Conservation (phyloP, 2,888 invertebrate species). For the Parapristionchus giblindavisi region DNA sequence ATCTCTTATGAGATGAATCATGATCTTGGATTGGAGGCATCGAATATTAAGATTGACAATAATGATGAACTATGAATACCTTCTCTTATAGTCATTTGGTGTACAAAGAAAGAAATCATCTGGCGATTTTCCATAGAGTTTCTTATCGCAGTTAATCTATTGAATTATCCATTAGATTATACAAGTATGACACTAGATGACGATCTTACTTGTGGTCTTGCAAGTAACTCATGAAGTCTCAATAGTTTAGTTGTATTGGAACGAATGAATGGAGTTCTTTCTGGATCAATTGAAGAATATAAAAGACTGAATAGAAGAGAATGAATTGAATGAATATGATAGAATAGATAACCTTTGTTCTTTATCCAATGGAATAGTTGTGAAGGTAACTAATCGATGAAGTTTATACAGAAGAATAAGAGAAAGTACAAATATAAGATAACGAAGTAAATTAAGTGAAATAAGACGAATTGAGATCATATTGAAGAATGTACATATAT, state of each 20-base stretch:
- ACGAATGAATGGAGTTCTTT: not conserved
- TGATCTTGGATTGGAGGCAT: too few species aligned
- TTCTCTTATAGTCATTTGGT: slow-evolving; percentile 5
- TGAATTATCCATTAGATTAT: not conserved
- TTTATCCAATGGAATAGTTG: not conserved
- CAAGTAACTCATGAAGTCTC: slow-evolving; percentile 24
- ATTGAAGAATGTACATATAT: too few species aligned
- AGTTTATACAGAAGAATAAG: slow-evolving; percentile 27
- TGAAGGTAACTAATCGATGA: not conserved
- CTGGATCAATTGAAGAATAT: slow-evolving; percentile 10
- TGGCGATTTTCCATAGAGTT: not conserved
- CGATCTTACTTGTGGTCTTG: slow-evolving; percentile 12
- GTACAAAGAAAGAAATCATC: slow-evolving; percentile 27
- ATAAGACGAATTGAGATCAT: slow-evolving; percentile 21
- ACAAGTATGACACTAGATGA: not conserved
- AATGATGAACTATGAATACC: too few species aligned
- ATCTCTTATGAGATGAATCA: not conserved
- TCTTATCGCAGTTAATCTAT: slow-evolving; percentile 31
- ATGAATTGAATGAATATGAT: not conserved
- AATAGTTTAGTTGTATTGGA: slow-evolving; percentile 1
- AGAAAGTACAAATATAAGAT: slow-evolving; percentile 12
- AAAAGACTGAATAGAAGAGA: slow-evolving; percentile 3
- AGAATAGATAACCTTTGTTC: not conserved
- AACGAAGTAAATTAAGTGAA: slow-evolving; percentile 24
- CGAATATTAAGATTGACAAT: too few species aligned